Evolutionary conservation across 2,113 vertebrate species (phyloP), one percentile per base, ranked within the genome.

Genomic region (Leptobrachium ailaonicum): DNA sequence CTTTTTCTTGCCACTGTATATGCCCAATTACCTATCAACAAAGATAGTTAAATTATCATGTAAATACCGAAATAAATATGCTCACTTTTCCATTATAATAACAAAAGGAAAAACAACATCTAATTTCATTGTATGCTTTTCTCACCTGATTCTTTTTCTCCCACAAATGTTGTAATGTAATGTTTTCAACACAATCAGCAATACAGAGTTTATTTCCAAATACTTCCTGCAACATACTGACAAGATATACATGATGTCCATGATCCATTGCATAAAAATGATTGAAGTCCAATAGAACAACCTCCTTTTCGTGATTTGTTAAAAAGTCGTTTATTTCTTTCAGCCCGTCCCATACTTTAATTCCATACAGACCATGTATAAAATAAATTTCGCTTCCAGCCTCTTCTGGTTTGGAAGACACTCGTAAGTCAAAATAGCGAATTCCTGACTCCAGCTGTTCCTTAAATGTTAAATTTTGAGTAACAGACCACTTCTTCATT

Each of bases 371-470:
- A 6, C 97, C 98, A 0, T 99, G 98, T 84, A 99, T 98, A 86
- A 99, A 99, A 82, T 96, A 98, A 75, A 95, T 95, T 84, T 99
- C 98, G 53, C 90, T 90, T 64, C 92, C 93, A 0, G 82, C 41
- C 69, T 98, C 95, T 0, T 95, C 93, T 0, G 97, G 97, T 87
- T 97, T 99, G 43, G 96, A 96, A 64, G 98, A 98, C 1, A 99
- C 96, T n/a, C 97, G 95, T 71, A 99, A 94, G 85, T 99, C 98
- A 64, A 99, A 98, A 87, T 99, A 99, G 62, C 98, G 97, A 70
- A 99, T 99, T 2, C 98, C 98, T 64, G 94, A 94, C 69, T 99
- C 96, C 47, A 99, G 85, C 83, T 99, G 98, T 84, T 99, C 97
- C 54, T 89, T 92, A 86, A 99, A 99, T 1, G 95, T 96, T 85